A percentile compares a stretch with the other conserved stretches of the same genome.
Evolutionary conservation across 1,140 invertebrate genomes (phyloP).

Genomic region (Trachymyrmex cornetzi): DNA sequence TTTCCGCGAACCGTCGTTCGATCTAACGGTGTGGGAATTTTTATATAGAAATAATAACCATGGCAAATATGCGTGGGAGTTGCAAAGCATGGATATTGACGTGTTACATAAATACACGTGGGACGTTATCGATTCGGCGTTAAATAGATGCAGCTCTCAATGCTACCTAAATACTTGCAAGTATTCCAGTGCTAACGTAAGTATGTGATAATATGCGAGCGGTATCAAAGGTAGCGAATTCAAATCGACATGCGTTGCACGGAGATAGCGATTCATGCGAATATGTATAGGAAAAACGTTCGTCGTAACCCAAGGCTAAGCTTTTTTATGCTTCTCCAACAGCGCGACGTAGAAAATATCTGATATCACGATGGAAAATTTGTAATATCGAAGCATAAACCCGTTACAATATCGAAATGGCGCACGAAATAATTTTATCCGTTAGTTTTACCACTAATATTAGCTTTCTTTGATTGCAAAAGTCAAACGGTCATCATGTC

Average conservation of each 20-base stretch:
- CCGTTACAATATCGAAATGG: neutral
- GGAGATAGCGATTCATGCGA: neutral
- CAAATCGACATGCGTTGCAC: neutral
- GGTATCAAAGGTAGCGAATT: conserved; percentile 31
- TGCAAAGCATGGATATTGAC: neutral
- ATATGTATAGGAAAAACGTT: conserved; percentile 1
- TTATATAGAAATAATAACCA: neutral
- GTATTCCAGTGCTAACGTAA: neutral
- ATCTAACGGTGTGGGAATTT: neutral
- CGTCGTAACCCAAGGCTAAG: neutral
- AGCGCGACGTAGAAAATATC: neutral
- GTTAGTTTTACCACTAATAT: neutral
- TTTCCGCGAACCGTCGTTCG: neutral
- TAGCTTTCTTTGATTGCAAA: neutral
- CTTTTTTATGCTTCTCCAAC: conserved; percentile 1
- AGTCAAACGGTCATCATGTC: neutral
- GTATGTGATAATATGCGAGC: conserved; percentile 33
- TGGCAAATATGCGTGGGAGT: neutral
- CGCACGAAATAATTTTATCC: neutral
- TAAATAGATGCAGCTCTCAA: conserved; percentile 46
- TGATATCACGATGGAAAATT: neutral
- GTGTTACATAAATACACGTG: conserved; percentile 36
- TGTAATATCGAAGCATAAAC: neutral
- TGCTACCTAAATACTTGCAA: conserved; percentile 1
- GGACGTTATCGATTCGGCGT: conserved; percentile 1